Conservation (phyloP, 2,797 vertebrate species). For the Selene dorsalis region DNA sequence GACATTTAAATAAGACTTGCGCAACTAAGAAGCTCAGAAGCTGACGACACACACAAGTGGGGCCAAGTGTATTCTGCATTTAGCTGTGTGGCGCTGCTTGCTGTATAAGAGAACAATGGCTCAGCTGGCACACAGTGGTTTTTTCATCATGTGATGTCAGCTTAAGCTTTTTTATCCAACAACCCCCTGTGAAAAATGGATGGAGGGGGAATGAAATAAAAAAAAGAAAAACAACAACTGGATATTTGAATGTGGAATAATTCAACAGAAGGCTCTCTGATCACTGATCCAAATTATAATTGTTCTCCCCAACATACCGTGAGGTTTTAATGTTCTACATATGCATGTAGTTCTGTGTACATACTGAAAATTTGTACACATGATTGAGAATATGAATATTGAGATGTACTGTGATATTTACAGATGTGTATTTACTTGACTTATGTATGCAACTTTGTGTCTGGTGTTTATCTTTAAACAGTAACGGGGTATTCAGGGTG, state of each 20-base stretch:
- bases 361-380: background rate
- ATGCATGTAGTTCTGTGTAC: too few relatives aligned
- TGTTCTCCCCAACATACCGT: background rate
- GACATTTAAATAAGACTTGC: background rate
- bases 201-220: background rate
- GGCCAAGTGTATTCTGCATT: background rate
- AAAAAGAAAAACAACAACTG: background rate
- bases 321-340: background rate
- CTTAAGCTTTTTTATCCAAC: conserved; percentile 16
- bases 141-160: conserved; percentile 21
- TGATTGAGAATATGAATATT: background rate
- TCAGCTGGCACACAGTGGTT: conserved; percentile 15
- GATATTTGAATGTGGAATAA: conserved; percentile 1
- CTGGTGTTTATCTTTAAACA: background rate
- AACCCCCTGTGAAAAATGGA: background rate
- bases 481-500: background rate
- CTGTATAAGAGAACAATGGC: conserved; percentile 8
- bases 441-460: background rate
- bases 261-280: background rate
- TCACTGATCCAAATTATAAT: background rate
- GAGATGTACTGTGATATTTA: background rate
- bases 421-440: background rate
- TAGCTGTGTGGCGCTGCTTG: background rate
- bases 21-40: background rate
- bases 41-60: background rate